A percentile compares a stretch with the other conserved stretches of the same genome.
Conservation (phyloP, 2,113 vertebrate species). For the Thryonomys swinderianus region DNA sequence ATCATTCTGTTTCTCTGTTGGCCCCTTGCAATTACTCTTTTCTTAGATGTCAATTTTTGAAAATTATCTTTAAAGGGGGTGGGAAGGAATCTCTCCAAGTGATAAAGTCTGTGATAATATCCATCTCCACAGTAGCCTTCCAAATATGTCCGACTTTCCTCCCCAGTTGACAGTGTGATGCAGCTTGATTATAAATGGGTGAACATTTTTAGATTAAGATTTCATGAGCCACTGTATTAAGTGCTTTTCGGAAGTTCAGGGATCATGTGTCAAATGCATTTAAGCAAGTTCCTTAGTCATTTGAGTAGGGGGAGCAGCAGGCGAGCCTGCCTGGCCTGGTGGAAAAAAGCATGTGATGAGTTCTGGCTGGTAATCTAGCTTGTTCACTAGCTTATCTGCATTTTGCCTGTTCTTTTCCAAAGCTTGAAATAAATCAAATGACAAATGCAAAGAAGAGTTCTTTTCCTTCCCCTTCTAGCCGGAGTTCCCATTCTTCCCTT, state of each 20-base stretch:
- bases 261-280: constrained; percentile 68
- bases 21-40: background rate
- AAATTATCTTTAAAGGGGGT: background rate
- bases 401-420: background rate
- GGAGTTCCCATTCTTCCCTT: background rate
- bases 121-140: background rate
- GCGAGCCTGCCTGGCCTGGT: background rate
- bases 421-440: constrained; percentile 46
- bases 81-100: background rate
- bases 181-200: constrained; percentile 73
- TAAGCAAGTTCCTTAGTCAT: constrained; percentile 72
- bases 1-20: background rate
- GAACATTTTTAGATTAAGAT: constrained; percentile 80
- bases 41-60: background rate
- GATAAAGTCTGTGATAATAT: background rate
- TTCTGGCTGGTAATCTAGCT: background rate
- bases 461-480: background rate
- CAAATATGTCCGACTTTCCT: background rate
- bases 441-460: background rate
- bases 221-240: constrained; percentile 78
- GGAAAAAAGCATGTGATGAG: background rate
- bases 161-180: constrained; percentile 45
- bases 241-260: constrained; percentile 77
- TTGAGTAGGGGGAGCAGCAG: constrained; percentile 35
- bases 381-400: background rate